Evolutionary conservation across 1,140 invertebrate species (phyloP), one percentile per base, ranked within the genome.

Genomic region (Drosophila pseudoananassae): DNA sequence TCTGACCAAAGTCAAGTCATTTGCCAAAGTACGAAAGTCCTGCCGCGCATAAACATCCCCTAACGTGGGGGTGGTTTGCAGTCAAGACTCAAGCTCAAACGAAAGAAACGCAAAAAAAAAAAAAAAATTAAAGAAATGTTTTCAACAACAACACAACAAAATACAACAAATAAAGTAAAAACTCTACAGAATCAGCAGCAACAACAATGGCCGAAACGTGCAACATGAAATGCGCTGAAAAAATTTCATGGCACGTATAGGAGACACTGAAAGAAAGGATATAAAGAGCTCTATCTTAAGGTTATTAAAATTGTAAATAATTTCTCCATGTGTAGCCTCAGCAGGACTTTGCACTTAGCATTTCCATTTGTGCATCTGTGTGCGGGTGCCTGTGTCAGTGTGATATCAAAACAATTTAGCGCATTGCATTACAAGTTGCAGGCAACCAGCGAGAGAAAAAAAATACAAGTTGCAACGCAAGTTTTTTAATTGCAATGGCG

Each of bases 321-420:
- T 29, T 73, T 72, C 52, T 51, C 10, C 29, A 23, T 15, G 80
- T 82, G 76, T 54, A 60, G 46, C 23, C 29, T 10, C 38, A 57
- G 82, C 81, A 85, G 77, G 76, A 85, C 81, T 85, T 81, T 85
- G 82, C 81, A 85, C 81, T 85, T 85, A 87, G 56, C 60, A 81
- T 50, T 57, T 63, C 46, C 58, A 40, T 66, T 29, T 31, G 63
- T 31, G 50, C 29, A 45, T 64, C 43, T n/a, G 65, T 69, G 57
- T 69, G 74, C 10, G 33, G 17, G 25, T 65, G 57, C 33, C 31
- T 38, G 61, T 49, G 61, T 65, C 43, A 12, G 65, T 69, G 69
- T 74, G 75, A 49, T 47, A 84, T 68, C 72, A 87, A 81, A 36
- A 85, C 81, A 85, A 87, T 87, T 87, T 78, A 87, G 81, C 73